These are phyloP conservation scores for Helicorthomorpha holstii DNA, from an alignment of 1,140 invertebrate genomes.

Conservation along the genomic window DNA sequence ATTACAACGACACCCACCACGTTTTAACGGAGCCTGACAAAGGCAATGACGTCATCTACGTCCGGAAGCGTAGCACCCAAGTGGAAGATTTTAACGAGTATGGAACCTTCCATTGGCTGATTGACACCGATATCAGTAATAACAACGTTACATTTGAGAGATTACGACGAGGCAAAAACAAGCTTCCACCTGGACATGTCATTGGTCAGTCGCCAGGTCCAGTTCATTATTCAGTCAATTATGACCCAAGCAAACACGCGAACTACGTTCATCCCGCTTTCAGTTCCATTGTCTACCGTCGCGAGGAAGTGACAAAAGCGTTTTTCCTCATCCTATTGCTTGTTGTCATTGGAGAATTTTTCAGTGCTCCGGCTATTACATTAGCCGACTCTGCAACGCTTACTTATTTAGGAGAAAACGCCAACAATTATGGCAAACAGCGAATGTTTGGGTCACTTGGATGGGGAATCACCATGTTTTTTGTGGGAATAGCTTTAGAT, in stretches of 20 bases:
- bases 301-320: constrained; percentile 81
- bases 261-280: constrained; percentile 80
- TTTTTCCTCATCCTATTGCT: constrained; percentile 86
- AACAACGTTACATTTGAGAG: background rate
- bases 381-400: constrained; percentile 90
- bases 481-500: constrained; percentile 94
- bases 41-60: background rate
- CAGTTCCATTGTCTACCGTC: constrained; percentile 75
- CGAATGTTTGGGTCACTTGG: constrained; percentile 97
- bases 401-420: constrained; percentile 75
- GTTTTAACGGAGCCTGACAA: constrained; percentile 14
- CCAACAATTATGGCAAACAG: constrained; percentile 79
- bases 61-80: background rate
- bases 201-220: constrained; percentile 54
- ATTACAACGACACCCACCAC: constrained; percentile 48
- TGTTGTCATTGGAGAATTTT: constrained; percentile 92
- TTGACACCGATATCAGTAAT: no score
- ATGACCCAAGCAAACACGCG: constrained; percentile 49
- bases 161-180: background rate
- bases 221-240: constrained; percentile 63
- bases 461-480: constrained; percentile 96
- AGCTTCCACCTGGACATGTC: constrained; percentile 14
- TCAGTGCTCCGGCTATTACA: constrained; percentile 88
- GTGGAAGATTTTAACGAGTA: background rate
- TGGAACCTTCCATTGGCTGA: background rate